Percentiles rank a stretch among this genome's conserved stretches.
Conservation (phyloP, 2,888 invertebrate species). For the Drosophila lacicola region DNA sequence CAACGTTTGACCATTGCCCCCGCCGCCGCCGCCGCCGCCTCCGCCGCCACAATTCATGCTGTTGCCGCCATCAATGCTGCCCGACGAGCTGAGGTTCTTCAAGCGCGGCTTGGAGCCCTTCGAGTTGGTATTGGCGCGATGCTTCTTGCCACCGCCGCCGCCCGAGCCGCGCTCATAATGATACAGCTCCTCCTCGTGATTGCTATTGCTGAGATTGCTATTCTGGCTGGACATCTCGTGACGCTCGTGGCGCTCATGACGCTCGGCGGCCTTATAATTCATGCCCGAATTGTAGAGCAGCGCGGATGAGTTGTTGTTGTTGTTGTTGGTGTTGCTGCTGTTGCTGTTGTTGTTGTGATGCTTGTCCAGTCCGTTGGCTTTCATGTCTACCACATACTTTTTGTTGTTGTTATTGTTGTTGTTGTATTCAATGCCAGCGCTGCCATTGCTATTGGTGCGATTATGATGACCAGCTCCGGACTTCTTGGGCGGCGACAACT, state of each 20-base stretch:
- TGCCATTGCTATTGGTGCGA: slow-evolving; percentile 73
- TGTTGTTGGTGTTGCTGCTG: slow-evolving; percentile 45
- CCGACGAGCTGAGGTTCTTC: slow-evolving; percentile 83
- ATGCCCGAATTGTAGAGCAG: slow-evolving; percentile 80
- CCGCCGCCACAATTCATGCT: slow-evolving; percentile 48
- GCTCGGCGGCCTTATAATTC: slow-evolving; percentile 77
- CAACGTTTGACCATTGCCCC: slow-evolving; percentile 37
- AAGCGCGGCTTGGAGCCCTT: slow-evolving; percentile 85
- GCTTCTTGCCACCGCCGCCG: slow-evolving; percentile 81
- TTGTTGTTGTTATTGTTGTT: slow-evolving; percentile 54
- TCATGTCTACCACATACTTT: slow-evolving; percentile 64
- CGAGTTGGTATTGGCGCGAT: slow-evolving; percentile 84
- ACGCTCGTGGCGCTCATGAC: slow-evolving; percentile 71
- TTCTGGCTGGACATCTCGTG: slow-evolving; percentile 76
- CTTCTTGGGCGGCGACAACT: slow-evolving; percentile 85
- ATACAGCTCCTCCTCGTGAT: slow-evolving; percentile 82
- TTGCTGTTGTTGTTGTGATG: slow-evolving; percentile 57
- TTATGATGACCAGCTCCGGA: slow-evolving; percentile 67
- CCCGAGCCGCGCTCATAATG: slow-evolving; percentile 74
- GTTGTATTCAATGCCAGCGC: slow-evolving; percentile 71
- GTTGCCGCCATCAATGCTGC: slow-evolving; percentile 85
- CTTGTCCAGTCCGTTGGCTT: slow-evolving; percentile 67
- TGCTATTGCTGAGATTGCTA: slow-evolving; percentile 79
- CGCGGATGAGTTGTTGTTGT: slow-evolving; percentile 44
- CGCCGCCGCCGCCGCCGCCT: slow-evolving; percentile 19